Conservation (phyloP, 2,113 vertebrate species). For the Oostethus manadensis region DNA sequence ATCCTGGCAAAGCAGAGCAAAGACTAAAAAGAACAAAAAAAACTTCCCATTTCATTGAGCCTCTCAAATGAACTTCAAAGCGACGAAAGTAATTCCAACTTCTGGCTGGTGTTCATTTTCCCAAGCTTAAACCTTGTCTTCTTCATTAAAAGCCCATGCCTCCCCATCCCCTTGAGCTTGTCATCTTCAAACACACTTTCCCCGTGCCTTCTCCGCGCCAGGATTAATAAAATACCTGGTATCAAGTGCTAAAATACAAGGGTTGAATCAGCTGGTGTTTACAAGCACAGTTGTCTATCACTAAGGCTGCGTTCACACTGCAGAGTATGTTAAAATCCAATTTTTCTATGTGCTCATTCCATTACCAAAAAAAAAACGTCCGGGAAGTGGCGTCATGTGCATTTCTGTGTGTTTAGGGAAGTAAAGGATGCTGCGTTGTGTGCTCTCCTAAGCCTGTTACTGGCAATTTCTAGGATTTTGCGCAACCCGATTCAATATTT, state of each 20-base stretch:
- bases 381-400: too few relatives aligned
- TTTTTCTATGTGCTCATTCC: background rate
- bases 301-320: background rate
- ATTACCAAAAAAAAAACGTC: too few relatives aligned
- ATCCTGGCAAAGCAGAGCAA: conserved; percentile 35
- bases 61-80: conserved; percentile 65
- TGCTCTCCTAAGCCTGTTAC: too few relatives aligned
- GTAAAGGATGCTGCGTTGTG: too few relatives aligned
- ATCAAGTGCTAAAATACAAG: conserved; percentile 49
- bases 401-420: too few relatives aligned
- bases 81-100: conserved; percentile 44
- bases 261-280: conserved; percentile 13
- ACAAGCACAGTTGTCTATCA: conserved; percentile 30
- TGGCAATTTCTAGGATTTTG: too few relatives aligned
- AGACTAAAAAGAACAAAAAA: conserved; percentile 12
- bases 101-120: conserved; percentile 51
- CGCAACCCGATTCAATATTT: too few relatives aligned
- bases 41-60: conserved; percentile 51
- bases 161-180: conserved; percentile 49
- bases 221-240: conserved; percentile 55
- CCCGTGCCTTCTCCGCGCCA: conserved; percentile 21
- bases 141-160: conserved; percentile 55
- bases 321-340: conserved; percentile 13
- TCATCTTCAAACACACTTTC: conserved; percentile 60
- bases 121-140: conserved; percentile 50